Base-by-base conservation (phyloP, 2,888 invertebrate genomes). In the Sinotaia quadrata region DNA sequence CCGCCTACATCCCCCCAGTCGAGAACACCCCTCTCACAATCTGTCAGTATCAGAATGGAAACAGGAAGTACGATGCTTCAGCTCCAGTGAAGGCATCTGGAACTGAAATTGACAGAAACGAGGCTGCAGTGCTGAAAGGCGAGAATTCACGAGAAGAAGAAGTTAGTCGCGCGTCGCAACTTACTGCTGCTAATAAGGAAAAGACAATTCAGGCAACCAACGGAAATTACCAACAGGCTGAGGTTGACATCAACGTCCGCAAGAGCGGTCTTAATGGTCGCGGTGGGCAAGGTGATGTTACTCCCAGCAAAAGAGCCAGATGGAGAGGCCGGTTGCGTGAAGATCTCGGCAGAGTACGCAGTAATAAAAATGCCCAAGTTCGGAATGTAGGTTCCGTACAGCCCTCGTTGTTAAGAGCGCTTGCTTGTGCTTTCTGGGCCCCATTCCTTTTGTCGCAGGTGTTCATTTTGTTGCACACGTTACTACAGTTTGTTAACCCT, bases 401-500 rank as follows among this genome's bases (percentile, higher is more conserved):
- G 4, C 54, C 54, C 1, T 54, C 54, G 18, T 54, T 54, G 54
- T 27, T 54, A 24, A 24, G 54, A 7, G 27, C 29, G 3, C 54
- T 54, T 3, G 54, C 29, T 24, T 31, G 15, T 18, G 18, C 27
- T n/a, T 54, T 54, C 27, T 54, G 54, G 54, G 54, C 31, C 27
- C 54, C n/a, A 31, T 54, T 54, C 5, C 18, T 54, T n/a, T 15
- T 54, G 54, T 18, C 24, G 21, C 24, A 54, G 27, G 7, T 54
- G 10, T 31, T 54, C 24, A 54, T 54, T 24, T 31, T 54, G 21
- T 15, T 54, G 27, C 29, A 54, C 27, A 54, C 54, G 29, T 31
- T 54, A 8, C 54, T 54, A 10, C 54, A 54, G 54, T 54, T 54
- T 54, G 54, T 54, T 8, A 54, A 54, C 54, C 54, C 54, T 31